A percentile compares a stretch with the other conserved stretches of the same genome.
phyloP scores from a whole-genome alignment of 1,140 invertebrate species.

The Cylas formicarius region DNA sequence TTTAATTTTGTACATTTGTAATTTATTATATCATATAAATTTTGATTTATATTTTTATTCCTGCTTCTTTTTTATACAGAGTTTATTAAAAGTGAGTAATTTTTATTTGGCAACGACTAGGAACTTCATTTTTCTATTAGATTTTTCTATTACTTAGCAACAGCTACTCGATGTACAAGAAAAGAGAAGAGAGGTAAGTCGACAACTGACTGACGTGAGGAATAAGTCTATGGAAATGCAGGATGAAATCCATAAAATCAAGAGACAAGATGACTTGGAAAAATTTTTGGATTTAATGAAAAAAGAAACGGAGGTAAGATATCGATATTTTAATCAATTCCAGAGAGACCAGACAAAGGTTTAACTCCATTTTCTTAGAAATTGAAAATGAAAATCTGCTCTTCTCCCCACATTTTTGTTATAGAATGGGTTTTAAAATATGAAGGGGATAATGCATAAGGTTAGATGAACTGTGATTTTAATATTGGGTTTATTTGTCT shows the following conservation, averaged over 20 bases:
- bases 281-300: constrained; percentile 36
- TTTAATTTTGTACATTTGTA: too few species aligned
- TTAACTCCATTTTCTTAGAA: too few species aligned
- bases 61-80: neutral
- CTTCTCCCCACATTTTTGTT: too few species aligned
- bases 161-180: constrained; percentile 34
- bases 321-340: neutral
- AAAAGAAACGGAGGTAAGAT: constrained; percentile 35
- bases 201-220: constrained; percentile 29
- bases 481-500: neutral
- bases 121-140: neutral
- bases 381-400: neutral
- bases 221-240: constrained; percentile 35
- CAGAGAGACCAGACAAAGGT: too few species aligned
- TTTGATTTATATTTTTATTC: too few species aligned
- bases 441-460: too few species aligned
- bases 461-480: neutral
- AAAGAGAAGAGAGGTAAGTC: constrained; percentile 32
- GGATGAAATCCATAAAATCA: constrained; percentile 37
- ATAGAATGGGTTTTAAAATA: too few species aligned
- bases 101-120: neutral
- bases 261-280: constrained; percentile 35
- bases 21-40: too few species aligned
- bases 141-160: constrained; percentile 25
- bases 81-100: neutral